Percentiles rank a stretch among this genome's conserved stretches.
Conservation (phyloP, 2,888 invertebrate genomes). For the Boloria euphrosyne region DNA sequence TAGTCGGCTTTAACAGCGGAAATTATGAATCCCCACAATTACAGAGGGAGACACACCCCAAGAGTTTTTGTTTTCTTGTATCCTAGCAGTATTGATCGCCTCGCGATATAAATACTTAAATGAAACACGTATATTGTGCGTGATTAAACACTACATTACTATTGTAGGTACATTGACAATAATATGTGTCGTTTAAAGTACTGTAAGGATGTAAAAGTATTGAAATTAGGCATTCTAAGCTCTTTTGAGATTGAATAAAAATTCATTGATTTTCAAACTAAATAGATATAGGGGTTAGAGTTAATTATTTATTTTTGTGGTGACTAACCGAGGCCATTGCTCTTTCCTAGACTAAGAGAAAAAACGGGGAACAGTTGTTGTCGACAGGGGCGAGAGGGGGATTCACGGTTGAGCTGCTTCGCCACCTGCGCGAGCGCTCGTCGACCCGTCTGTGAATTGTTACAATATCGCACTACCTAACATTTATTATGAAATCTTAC, state of each 20-base stretch:
- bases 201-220: too few species aligned
- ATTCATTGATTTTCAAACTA: not conserved
- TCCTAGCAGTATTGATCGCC: conserved; percentile 74
- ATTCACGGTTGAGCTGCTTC: conserved; percentile 74
- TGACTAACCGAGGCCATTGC: conserved; percentile 60
- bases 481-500: not conserved
- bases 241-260: too few species aligned
- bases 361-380: conserved; percentile 77
- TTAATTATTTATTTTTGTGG: conserved; percentile 36
- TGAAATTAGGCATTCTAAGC: too few species aligned
- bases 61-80: conserved; percentile 65
- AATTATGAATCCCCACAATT: conserved; percentile 68
- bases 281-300: conserved; percentile 18
- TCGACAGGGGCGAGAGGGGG: conserved; percentile 57
- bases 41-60: conserved; percentile 49
- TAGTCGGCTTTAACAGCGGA: conserved; percentile 63
- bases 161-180: not conserved
- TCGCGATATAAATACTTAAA: too few species aligned
- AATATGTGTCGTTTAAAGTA: too few species aligned
- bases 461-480: conserved; percentile 32
- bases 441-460: conserved; percentile 29
- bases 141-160: not conserved
- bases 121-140: not conserved
- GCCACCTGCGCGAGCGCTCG: conserved; percentile 62
- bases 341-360: conserved; percentile 59